Conservation (phyloP, 2,888 invertebrate genomes). For the Drosophila helvetica region DNA sequence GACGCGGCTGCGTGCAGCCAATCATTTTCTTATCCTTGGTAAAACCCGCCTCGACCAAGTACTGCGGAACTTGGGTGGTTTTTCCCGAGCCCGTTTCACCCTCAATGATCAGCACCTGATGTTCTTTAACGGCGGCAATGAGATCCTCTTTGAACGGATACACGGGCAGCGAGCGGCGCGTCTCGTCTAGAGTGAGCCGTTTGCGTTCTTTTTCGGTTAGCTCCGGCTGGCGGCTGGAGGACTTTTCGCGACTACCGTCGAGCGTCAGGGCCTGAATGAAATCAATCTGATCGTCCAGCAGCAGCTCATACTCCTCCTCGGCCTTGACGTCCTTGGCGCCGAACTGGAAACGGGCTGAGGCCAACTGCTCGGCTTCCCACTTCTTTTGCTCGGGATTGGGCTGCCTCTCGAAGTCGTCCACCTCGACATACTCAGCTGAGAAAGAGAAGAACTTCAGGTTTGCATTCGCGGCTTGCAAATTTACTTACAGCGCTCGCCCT, state of each 20-base stretch:
- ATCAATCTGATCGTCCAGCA: conserved; percentile 98
- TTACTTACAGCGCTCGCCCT: conserved; percentile 86
- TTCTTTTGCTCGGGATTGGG: conserved; percentile 94
- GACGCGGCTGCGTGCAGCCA: conserved; percentile 98
- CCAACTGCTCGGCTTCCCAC: conserved; percentile 99
- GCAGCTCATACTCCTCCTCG: conserved; percentile 93
- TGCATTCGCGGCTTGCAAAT: not conserved
- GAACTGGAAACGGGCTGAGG: conserved; percentile 95
- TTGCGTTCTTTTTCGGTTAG: conserved; percentile 89
- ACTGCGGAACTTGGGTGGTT: conserved; percentile 99
- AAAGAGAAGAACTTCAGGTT: not conserved
- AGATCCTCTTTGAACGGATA: conserved; percentile 95
- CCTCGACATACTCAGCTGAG: conserved; percentile 90
- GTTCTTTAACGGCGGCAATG: conserved; percentile 94
- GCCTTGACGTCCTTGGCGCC: conserved; percentile 93
- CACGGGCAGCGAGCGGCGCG: conserved; percentile 95
- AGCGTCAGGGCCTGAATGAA: conserved; percentile 95
- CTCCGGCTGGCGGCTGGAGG: conserved; percentile 85
- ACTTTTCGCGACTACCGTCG: conserved; percentile 87
- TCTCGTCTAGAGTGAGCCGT: conserved; percentile 94
- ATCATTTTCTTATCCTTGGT: conserved; percentile 93
- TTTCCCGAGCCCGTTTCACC: conserved; percentile 99
- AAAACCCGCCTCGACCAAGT: conserved; percentile 96
- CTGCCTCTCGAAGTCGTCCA: conserved; percentile 92
- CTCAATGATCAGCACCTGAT: conserved; percentile 96